Conservation (phyloP, 2,113 vertebrate species). For the Oreochromis aureus region DNA sequence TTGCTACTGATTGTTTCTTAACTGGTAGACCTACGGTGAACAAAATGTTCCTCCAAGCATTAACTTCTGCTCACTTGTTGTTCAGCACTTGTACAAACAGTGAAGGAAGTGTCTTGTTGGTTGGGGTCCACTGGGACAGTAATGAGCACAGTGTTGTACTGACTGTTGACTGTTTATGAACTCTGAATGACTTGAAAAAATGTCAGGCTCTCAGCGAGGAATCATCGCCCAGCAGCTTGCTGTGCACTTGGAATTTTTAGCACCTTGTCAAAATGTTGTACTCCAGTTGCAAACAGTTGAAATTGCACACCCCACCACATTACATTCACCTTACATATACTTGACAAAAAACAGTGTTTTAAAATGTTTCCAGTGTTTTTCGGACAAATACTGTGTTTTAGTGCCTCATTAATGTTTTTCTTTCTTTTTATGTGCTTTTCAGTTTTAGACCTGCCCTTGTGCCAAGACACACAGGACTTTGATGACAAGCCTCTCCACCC, state of each 20-base stretch:
- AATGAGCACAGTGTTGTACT: not conserved
- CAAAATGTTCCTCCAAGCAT: not conserved
- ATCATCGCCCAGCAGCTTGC: not conserved
- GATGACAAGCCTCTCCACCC: conserved; percentile 66
- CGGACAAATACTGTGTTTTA: not conserved
- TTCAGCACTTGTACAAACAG: not conserved
- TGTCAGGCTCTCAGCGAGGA: not conserved
- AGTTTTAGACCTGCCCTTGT: conserved; percentile 66
- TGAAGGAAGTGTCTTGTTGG: not conserved
- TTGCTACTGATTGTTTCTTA: not conserved
- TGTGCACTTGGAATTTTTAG: not conserved
- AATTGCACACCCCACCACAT: not conserved
- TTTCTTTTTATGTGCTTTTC: not conserved
- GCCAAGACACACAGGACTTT: conserved; percentile 65
- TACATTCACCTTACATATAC: not conserved
- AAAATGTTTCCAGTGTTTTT: not conserved
- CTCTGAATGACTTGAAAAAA: not conserved
- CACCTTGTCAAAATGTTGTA: not conserved
- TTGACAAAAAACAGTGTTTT: not conserved
- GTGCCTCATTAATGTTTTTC: not conserved
- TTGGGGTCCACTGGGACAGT: not conserved
- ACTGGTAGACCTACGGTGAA: not conserved
- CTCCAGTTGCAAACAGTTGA: not conserved
- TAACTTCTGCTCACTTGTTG: not conserved
- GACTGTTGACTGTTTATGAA: not conserved